Evolutionary conservation across 2,888 invertebrate species (phyloP).

Genomic region (Mesorhabditis spiculigera): DNA sequence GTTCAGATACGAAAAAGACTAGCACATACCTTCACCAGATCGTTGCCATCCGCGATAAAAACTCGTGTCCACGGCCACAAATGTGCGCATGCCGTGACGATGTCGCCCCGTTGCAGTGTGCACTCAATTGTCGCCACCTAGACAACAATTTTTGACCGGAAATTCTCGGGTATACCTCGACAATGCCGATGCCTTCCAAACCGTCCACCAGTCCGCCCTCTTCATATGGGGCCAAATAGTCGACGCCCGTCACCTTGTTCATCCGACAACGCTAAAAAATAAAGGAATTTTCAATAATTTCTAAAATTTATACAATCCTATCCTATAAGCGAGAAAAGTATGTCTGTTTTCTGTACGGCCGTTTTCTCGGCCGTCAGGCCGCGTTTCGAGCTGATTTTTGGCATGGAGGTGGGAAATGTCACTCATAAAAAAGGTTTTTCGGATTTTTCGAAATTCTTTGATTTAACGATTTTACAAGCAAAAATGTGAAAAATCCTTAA

Average conservation of each 20-base stretch:
- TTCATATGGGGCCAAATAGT: constrained; percentile 58
- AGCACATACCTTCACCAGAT: constrained; percentile 25
- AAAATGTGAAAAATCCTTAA: no score
- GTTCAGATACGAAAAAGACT: not conserved
- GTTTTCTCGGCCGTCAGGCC: no score
- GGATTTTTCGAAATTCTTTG: no score
- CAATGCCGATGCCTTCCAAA: constrained; percentile 58
- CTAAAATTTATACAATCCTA: no score
- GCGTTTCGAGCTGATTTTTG: no score
- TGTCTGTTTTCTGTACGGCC: no score
- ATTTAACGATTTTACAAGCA: no score
- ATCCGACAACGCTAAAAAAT: constrained; percentile 58
- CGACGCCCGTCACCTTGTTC: constrained; percentile 60
- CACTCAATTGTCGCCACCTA: constrained; percentile 14
- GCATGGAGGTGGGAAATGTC: no score
- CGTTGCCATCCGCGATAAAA: constrained; percentile 27
- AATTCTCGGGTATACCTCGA: constrained; percentile 14
- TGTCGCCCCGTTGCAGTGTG: constrained; percentile 22
- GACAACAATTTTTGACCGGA: no score
- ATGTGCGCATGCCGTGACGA: constrained; percentile 27
- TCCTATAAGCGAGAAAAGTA: no score
- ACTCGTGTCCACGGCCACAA: constrained; percentile 34
- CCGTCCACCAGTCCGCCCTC: constrained; percentile 57
- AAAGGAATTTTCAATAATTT: no score
- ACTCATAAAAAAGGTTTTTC: no score